These are phyloP conservation scores for Lithosia quadra DNA, from an alignment of 2,888 invertebrate genomes.

Conservation along the genomic window DNA sequence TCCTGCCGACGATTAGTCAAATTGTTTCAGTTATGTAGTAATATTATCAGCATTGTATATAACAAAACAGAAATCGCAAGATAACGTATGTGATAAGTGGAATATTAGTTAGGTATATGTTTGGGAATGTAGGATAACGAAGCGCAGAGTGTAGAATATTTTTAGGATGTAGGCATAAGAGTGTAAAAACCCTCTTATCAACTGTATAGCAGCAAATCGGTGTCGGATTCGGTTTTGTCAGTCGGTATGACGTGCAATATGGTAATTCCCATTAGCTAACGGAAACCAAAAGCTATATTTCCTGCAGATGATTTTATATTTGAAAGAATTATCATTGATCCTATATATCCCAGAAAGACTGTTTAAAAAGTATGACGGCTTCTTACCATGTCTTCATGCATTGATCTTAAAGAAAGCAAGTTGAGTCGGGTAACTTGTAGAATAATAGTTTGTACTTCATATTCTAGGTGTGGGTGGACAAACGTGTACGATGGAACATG, in stretches of 20 bases:
- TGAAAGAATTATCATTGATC: too few species aligned
- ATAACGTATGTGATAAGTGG: too few species aligned
- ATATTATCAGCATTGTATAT: not conserved
- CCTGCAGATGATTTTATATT: not conserved
- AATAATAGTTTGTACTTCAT: not conserved
- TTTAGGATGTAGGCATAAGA: not conserved
- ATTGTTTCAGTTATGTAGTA: not conserved
- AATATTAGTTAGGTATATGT: not conserved
- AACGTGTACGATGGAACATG: slow-evolving; percentile 91
- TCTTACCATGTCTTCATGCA: too few species aligned
- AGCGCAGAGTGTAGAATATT: not conserved
- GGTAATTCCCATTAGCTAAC: not conserved
- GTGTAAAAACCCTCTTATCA: too few species aligned
- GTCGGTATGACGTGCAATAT: too few species aligned
- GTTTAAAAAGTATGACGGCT: too few species aligned
- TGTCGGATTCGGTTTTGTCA: too few species aligned
- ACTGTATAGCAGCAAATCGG: too few species aligned
- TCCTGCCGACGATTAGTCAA: not conserved
- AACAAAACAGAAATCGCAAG: not conserved
- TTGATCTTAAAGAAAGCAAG: too few species aligned
- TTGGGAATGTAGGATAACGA: not conserved
- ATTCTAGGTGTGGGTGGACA: slow-evolving; percentile 91
- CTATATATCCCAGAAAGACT: too few species aligned
- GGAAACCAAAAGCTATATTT: not conserved
- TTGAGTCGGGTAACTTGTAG: too few species aligned